These are phyloP conservation scores for Apotomis capreana DNA, from an alignment of 2,888 invertebrate species.

Conservation along the genomic window DNA sequence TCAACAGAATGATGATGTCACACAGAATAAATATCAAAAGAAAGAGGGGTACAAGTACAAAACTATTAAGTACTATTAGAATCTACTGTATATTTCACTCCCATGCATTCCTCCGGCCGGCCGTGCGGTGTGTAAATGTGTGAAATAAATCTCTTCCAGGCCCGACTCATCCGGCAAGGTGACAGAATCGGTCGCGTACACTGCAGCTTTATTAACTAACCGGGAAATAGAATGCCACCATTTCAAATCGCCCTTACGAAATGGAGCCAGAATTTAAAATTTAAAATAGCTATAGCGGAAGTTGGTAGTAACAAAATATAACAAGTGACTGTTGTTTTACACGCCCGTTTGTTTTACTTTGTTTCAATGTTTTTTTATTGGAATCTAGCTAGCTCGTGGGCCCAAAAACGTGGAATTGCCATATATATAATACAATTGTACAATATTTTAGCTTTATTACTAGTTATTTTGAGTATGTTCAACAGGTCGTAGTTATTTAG, in stretches of 20 bases:
- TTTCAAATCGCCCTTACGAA: conserved; percentile 24
- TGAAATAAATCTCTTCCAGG: conserved; percentile 43
- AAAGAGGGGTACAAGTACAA: too few relatives aligned
- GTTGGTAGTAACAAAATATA: background rate
- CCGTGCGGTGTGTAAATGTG: conserved; percentile 42
- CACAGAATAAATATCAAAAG: too few relatives aligned
- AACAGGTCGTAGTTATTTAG: too few relatives aligned
- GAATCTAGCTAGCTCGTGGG: too few relatives aligned
- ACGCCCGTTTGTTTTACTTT: background rate
- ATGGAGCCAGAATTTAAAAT: conserved; percentile 16
- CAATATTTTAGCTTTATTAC: too few relatives aligned
- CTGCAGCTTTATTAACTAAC: conserved; percentile 38
- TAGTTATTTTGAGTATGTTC: too few relatives aligned
- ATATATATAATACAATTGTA: too few relatives aligned
- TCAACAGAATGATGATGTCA: too few relatives aligned
- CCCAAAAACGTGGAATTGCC: too few relatives aligned
- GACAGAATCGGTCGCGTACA: conserved; percentile 44
- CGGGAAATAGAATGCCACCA: conserved; percentile 36
- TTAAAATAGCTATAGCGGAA: background rate
- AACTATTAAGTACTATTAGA: too few relatives aligned
- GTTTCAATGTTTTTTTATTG: too few relatives aligned
- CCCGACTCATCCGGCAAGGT: conserved; percentile 43
- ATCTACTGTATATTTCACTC: conserved; percentile 21
- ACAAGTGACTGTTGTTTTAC: background rate
- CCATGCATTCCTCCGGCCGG: conserved; percentile 12